Evolutionary conservation across 1,140 invertebrate genomes (phyloP).

Genomic region (Rhagoletis zephyria): DNA sequence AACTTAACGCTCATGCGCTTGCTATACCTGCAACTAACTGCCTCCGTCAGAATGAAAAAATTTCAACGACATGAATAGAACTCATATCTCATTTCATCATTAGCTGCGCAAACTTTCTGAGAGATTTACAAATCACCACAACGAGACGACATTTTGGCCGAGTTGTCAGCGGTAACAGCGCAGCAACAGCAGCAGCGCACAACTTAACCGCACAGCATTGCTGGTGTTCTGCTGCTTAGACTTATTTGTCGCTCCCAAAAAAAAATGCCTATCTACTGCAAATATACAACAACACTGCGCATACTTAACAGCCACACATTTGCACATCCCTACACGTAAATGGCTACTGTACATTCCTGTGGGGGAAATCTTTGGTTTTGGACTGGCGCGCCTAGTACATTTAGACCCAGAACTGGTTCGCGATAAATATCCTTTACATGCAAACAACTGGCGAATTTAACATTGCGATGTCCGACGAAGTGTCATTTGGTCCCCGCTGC

Average conservation of each 20-base stretch:
- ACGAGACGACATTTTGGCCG: neutral
- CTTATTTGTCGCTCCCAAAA: too few species aligned
- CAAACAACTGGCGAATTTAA: too few species aligned
- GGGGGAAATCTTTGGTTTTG: too few species aligned
- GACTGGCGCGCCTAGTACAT: too few species aligned
- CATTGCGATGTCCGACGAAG: too few species aligned
- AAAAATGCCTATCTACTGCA: neutral
- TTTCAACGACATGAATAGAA: neutral
- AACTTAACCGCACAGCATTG: too few species aligned
- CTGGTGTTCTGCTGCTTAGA: too few species aligned
- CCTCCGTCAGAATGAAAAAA: neutral
- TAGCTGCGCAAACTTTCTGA: neutral
- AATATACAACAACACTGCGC: neutral
- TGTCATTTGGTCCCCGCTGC: too few species aligned
- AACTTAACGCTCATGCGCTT: neutral
- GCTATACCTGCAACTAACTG: neutral
- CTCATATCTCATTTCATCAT: neutral
- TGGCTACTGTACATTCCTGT: neutral
- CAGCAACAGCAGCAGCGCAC: neutral
- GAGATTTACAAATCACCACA: neutral
- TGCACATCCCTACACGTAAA: neutral
- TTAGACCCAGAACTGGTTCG: too few species aligned
- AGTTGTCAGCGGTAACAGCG: too few species aligned
- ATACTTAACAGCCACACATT: neutral
- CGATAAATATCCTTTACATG: too few species aligned